Evolutionary conservation across 2,888 invertebrate genomes (phyloP).

Genomic region (Prenolepis imparis): DNA sequence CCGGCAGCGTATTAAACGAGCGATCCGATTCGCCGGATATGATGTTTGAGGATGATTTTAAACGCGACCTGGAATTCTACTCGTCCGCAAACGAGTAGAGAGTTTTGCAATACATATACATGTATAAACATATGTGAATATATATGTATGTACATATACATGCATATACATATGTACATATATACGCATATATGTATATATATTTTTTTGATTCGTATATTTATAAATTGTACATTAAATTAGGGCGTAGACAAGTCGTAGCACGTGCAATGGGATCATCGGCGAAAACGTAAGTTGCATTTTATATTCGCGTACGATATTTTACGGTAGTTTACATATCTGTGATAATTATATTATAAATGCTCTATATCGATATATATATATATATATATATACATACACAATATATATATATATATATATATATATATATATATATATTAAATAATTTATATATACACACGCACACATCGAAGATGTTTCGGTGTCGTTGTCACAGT

Average conservation of each 20-base stretch:
- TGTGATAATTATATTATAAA: conserved; percentile 85
- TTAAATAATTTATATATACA: conserved; percentile 77
- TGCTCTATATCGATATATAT: conserved; percentile 77
- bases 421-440: too few species aligned
- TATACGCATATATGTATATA: conserved; percentile 72
- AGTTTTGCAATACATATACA: conserved; percentile 42
- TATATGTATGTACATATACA: conserved; percentile 73
- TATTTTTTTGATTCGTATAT: conserved; percentile 78
- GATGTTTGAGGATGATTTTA: conserved; percentile 75
- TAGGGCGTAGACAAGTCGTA: conserved; percentile 67
- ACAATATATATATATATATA: conserved; percentile 76
- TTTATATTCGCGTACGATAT: conserved; percentile 83
- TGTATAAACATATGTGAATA: conserved; percentile 67
- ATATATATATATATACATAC: too few species aligned
- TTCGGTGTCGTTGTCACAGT: conserved; percentile 27
- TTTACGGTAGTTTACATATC: conserved; percentile 85
- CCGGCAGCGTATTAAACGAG: conserved; percentile 72
- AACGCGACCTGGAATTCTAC: conserved; percentile 66
- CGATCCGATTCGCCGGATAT: conserved; percentile 71
- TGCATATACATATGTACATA: conserved; percentile 23
- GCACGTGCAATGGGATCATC: conserved; percentile 78
- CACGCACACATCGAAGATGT: conserved; percentile 31
- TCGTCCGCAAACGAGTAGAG: conserved; percentile 28
- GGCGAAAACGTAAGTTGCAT: conserved; percentile 79
- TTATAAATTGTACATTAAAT: conserved; percentile 71